Conservation (phyloP, 2,113 vertebrate genomes). For the Siphamia tubifer region DNA sequence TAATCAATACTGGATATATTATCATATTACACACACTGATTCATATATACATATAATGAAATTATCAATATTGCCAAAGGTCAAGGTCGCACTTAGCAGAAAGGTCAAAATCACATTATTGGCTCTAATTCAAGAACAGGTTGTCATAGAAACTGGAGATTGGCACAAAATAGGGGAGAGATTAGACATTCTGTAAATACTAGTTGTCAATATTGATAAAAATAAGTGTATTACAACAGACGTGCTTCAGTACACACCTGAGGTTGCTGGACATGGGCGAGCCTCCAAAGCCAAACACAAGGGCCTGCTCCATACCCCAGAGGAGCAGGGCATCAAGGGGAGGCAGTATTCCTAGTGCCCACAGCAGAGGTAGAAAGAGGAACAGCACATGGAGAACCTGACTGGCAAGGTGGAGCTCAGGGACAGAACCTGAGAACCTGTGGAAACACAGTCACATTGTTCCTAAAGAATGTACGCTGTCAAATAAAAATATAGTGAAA, state of each 20-base stretch:
- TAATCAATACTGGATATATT: too few relatives aligned
- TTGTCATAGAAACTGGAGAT: too few relatives aligned
- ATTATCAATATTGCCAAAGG: too few relatives aligned
- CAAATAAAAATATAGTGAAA: neutral
- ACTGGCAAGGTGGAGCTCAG: constrained; percentile 87
- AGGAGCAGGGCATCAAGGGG: constrained; percentile 92
- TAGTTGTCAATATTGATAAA: neutral
- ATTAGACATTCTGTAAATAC: too few relatives aligned
- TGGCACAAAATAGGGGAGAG: too few relatives aligned
- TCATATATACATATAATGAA: too few relatives aligned
- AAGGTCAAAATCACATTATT: too few relatives aligned
- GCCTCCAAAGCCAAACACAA: constrained; percentile 93
- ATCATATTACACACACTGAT: too few relatives aligned
- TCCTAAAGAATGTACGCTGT: neutral
- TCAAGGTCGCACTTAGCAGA: too few relatives aligned
- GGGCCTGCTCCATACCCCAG: constrained; percentile 93
- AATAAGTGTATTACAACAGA: too few relatives aligned
- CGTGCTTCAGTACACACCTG: constrained; percentile 77
- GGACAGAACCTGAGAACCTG: constrained; percentile 83
- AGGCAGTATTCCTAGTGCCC: constrained; percentile 92
- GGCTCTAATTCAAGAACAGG: too few relatives aligned
- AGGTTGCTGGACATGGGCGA: constrained; percentile 92
- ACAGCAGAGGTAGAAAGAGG: constrained; percentile 90
- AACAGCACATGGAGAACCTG: constrained; percentile 93
- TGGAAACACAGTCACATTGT: neutral